Conservation (phyloP, 2,888 invertebrate species). For the Ditula angustiorana region DNA sequence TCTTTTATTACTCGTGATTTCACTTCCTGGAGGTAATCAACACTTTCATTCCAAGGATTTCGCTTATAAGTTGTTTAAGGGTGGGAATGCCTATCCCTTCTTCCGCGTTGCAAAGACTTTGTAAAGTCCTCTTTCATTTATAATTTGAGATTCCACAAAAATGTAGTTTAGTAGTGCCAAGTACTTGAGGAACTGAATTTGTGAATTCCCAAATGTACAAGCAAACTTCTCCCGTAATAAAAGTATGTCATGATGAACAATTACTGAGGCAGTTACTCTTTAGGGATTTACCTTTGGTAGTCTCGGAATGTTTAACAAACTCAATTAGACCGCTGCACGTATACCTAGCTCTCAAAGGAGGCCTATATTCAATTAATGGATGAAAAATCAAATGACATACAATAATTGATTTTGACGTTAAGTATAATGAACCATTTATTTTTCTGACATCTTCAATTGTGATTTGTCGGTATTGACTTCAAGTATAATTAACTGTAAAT, state of each 20-base stretch:
- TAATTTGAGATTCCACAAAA: too few species aligned
- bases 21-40: background rate
- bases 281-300: background rate
- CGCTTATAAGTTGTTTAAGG: background rate
- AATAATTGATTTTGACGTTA: too few species aligned
- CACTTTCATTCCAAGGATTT: background rate
- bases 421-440: too few species aligned
- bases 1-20: background rate
- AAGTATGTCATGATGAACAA: background rate
- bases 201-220: background rate
- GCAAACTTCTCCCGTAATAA: background rate
- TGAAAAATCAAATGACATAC: too few species aligned
- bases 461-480: too few species aligned
- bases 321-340: constrained; percentile 15
- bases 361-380: constrained; percentile 6
- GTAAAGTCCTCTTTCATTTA: too few species aligned
- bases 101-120: background rate
- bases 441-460: too few species aligned
- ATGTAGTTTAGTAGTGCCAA: too few species aligned
- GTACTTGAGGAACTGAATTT: too few species aligned
- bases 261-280: background rate
- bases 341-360: background rate
- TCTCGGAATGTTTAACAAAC: constrained; percentile 7
- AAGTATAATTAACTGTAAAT: too few species aligned
- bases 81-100: background rate